Evolutionary conservation across 2,888 invertebrate genomes (phyloP).

Genomic region (Drosophila helvetica): DNA sequence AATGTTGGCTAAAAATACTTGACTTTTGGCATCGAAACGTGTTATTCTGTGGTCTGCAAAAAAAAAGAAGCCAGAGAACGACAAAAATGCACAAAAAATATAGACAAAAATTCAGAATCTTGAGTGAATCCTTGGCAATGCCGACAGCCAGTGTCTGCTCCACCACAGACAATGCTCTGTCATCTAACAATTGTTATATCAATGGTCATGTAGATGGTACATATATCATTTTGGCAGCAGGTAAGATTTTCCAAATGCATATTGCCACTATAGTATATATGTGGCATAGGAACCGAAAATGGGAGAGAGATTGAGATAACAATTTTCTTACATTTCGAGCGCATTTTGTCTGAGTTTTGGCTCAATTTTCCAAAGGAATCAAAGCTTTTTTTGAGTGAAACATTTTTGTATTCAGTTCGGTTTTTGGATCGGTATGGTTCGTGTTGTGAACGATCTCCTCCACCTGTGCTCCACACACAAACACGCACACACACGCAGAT

Average conservation of each 20-base stretch:
- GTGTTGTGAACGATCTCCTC: slow-evolving; percentile 35
- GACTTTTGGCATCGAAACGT: slow-evolving; percentile 60
- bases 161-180: slow-evolving; percentile 66
- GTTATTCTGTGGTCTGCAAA: slow-evolving; percentile 37
- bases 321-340: slow-evolving; percentile 22
- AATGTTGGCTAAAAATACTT: slow-evolving; percentile 57
- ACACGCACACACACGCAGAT: slow-evolving; percentile 21
- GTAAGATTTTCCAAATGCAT: slow-evolving; percentile 33
- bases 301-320: slow-evolving; percentile 16
- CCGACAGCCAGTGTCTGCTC: slow-evolving; percentile 34
- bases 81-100: slow-evolving; percentile 35
- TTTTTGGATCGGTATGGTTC: slow-evolving; percentile 6
- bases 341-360: slow-evolving; percentile 30
- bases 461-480: slow-evolving; percentile 61
- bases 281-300: neutral
- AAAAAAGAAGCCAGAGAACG: slow-evolving; percentile 40
- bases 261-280: neutral
- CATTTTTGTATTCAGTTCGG: slow-evolving; percentile 1
- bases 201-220: slow-evolving; percentile 50
- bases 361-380: slow-evolving; percentile 65
- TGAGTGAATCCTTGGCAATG: slow-evolving; percentile 76
- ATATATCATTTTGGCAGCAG: slow-evolving; percentile 39
- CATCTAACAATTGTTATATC: slow-evolving; percentile 71
- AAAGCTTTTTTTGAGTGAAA: slow-evolving; percentile 41
- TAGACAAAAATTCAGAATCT: slow-evolving; percentile 43